Evolutionary conservation across 2,113 vertebrate genomes (phyloP), one percentile per base, ranked within the genome.

Genomic region (Platysteira castanea): DNA sequence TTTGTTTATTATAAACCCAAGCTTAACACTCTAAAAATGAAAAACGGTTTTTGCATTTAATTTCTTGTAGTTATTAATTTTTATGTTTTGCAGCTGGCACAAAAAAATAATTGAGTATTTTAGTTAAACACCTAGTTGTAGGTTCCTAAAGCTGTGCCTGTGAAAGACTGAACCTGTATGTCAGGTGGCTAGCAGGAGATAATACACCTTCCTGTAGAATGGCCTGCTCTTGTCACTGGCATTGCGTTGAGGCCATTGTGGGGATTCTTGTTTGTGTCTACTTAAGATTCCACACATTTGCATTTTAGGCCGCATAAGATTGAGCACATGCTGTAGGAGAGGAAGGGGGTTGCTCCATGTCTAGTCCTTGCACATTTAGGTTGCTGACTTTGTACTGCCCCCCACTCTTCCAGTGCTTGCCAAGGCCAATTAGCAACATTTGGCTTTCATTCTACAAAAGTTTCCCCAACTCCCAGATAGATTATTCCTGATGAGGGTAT

Each of bases 401-500:
- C 33, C 17, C n/a, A 18, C 18, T 22, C 9, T 75, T 84, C n/a
- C 30, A 60, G 57, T 37, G 81, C 63, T 87, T 90, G 84, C 91
- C 93, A 94, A 46, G 24, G 70, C 88, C 84, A 95, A 95, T 93
- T 80, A 90, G 47, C 76, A 65, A 50, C 47, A 63, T 44, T 93
- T 90, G 93, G 90, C 88, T 86, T 80, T 80, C 30, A 23, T 90
- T 85, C 82, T 87, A 20, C 57, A 59, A 18, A 95, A 80, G 79
- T 63, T 95, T 64, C 60, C 63, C 70, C 39, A 93, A 1, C 54
- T 95, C 92, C 90, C 93, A 88, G 11, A 84, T 13, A 86, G 93
- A 93, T 96, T 90, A 90, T 92, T 96, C 85, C 70, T 93, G 84
- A 94, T 69, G 53, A 96, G 74, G 39, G 8, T 57, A 91, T 95